A percentile compares a stretch with the other conserved stretches of the same genome.
Conservation (phyloP, 2,797 vertebrate species). For the Scolopax rusticola region DNA sequence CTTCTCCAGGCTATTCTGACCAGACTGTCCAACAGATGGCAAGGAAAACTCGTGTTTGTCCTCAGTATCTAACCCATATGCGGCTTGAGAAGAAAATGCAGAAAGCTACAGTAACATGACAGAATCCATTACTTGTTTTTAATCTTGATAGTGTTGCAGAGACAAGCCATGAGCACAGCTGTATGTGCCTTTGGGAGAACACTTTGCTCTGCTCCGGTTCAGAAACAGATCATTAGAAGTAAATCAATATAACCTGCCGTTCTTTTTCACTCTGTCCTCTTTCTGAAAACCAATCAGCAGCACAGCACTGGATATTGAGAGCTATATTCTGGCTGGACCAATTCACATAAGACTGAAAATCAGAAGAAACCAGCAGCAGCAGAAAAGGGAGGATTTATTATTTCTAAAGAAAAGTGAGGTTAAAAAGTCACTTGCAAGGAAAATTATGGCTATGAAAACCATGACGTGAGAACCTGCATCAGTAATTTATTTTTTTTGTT, state of each 20-base stretch:
- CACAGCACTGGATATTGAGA: constrained; percentile 11
- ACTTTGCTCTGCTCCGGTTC: constrained; percentile 8
- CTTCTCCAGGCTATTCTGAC: neutral
- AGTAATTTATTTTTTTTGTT: neutral
- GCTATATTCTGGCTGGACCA: constrained; percentile 15
- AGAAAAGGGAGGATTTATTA: neutral
- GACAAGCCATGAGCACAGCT: constrained; percentile 7
- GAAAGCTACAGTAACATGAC: neutral
- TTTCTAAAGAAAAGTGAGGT: neutral
- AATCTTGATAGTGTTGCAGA: constrained; percentile 9
- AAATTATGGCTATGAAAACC: neutral
- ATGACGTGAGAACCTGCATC: neutral
- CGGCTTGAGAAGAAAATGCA: neutral
- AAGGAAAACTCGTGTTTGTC: constrained; percentile 2
- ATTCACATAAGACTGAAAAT: constrained; percentile 1
- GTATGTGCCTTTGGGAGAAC: neutral
- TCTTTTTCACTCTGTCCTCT: constrained; percentile 37
- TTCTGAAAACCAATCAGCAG: constrained; percentile 57
- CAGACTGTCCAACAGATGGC: constrained; percentile 43
- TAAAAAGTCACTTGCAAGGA: neutral
- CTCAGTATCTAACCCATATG: constrained; percentile 19
- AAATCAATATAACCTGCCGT: constrained; percentile 62
- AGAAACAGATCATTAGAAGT: constrained; percentile 59
- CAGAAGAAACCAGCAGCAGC: neutral
- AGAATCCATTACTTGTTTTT: constrained; percentile 47